phyloP scores from a whole-genome alignment of 2,797 vertebrate species.

The Chromobotia macracanthus region DNA sequence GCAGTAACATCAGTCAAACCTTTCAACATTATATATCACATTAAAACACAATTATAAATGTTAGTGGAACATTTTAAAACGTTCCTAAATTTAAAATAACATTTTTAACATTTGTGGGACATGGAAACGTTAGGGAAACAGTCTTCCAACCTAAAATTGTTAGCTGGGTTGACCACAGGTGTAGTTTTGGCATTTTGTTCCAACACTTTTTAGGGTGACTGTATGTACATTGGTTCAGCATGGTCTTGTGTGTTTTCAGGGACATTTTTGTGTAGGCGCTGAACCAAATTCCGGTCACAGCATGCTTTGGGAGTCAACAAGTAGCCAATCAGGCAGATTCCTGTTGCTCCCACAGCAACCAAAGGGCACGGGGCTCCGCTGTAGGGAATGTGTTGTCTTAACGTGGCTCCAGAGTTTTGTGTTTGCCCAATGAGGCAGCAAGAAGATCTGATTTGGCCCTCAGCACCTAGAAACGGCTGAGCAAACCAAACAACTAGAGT shows the following conservation, averaged over 20 bases:
- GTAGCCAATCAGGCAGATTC: conserved; percentile 74
- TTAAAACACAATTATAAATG: no score
- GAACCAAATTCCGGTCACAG: conserved; percentile 72
- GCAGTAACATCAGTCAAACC: no score
- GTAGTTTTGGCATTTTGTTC: not conserved
- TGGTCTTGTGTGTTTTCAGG: conserved; percentile 37
- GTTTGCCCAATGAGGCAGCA: conserved; percentile 57
- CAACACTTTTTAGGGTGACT: not conserved
- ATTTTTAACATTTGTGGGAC: no score
- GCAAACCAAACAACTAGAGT: not conserved
- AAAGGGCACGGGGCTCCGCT: conserved; percentile 37
- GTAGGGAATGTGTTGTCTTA: conserved; percentile 59
- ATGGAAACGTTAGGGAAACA: no score
- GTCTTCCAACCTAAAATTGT: no score
- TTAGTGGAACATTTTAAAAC: no score
- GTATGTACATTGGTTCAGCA: conserved; percentile 15
- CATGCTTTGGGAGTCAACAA: conserved; percentile 72
- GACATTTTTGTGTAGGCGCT: conserved; percentile 61
- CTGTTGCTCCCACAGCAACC: conserved; percentile 77
- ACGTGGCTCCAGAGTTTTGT: conserved; percentile 54
- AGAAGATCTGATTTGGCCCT: conserved; percentile 35
- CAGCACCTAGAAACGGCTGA: conserved; percentile 4
- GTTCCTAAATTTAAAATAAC: no score
- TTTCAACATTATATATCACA: no score
- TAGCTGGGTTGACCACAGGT: no score